phyloP scores from a whole-genome alignment of 2,888 invertebrate species.

The Melinaea menophilus region DNA sequence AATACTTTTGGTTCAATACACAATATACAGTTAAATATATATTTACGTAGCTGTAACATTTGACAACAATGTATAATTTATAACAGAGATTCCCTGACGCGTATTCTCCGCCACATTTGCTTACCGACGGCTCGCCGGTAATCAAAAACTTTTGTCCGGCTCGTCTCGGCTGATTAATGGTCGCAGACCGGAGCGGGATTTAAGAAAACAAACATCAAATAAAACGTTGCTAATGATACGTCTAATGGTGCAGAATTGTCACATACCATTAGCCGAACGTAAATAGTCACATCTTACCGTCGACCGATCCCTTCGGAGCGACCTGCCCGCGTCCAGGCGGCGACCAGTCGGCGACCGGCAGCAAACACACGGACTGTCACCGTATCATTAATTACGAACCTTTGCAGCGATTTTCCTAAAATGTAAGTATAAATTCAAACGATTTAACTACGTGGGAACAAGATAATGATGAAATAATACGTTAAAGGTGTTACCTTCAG shows the following conservation, averaged over 20 bases:
- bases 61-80: constrained; percentile 15
- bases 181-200: constrained; percentile 53
- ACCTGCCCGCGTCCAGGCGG: constrained; percentile 67
- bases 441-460: constrained; percentile 15
- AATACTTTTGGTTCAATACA: background rate
- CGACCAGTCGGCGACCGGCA: no score
- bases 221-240: constrained; percentile 64
- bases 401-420: constrained; percentile 48
- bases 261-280: constrained; percentile 54
- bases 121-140: constrained; percentile 65
- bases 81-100: constrained; percentile 21
- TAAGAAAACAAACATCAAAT: constrained; percentile 66
- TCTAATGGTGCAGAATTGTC: constrained; percentile 68
- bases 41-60: background rate
- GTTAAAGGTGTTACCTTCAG: no score
- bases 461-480: background rate
- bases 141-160: constrained; percentile 65
- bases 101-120: constrained; percentile 20
- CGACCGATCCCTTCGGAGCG: constrained; percentile 51
- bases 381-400: constrained; percentile 65
- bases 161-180: constrained; percentile 64
- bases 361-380: constrained; percentile 57
- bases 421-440: constrained; percentile 27
- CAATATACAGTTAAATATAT: background rate
- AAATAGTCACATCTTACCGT: constrained; percentile 41